Evolutionary conservation across 2,113 vertebrate genomes (phyloP).

Genomic region (Genyomyrus donnyi): DNA sequence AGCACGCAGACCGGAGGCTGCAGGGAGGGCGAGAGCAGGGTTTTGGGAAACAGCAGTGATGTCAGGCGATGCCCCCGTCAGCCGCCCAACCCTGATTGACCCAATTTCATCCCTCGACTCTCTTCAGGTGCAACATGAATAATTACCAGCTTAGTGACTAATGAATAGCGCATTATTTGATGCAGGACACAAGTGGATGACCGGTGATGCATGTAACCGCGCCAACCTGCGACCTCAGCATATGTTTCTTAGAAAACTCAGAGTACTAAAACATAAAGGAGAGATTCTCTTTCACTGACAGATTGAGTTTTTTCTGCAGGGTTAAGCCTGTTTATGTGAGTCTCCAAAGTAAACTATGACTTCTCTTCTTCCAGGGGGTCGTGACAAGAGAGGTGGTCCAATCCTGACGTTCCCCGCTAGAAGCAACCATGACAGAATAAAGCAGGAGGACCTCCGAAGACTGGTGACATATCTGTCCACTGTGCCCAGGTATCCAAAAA

Average conservation of each 20-base stretch:
- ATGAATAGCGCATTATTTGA: neutral
- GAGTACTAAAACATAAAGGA: neutral
- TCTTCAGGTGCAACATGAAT: neutral
- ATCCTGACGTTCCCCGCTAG: conserved; percentile 93
- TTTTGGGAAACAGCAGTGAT: neutral
- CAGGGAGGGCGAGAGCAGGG: neutral
- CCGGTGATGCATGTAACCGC: neutral
- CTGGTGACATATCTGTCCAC: conserved; percentile 97
- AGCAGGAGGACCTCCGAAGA: conserved; percentile 89
- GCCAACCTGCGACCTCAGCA: neutral
- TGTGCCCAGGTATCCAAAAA: conserved; percentile 75
- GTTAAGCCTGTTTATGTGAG: neutral
- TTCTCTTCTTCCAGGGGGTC: conserved; percentile 70
- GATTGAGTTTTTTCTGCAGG: neutral
- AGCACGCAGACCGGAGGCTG: neutral
- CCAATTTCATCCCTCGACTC: neutral
- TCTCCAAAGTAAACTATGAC: neutral
- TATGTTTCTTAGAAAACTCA: neutral
- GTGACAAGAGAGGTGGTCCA: conserved; percentile 94
- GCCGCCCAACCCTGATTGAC: neutral
- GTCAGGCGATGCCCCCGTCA: neutral
- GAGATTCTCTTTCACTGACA: neutral
- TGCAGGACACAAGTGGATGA: neutral
- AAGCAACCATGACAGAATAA: conserved; percentile 98
- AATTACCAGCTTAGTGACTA: neutral